Percentiles rank a stretch among this genome's conserved stretches.
Evolutionary conservation across 2,888 invertebrate genomes (phyloP).

Genomic region (Archips xylosteana): DNA sequence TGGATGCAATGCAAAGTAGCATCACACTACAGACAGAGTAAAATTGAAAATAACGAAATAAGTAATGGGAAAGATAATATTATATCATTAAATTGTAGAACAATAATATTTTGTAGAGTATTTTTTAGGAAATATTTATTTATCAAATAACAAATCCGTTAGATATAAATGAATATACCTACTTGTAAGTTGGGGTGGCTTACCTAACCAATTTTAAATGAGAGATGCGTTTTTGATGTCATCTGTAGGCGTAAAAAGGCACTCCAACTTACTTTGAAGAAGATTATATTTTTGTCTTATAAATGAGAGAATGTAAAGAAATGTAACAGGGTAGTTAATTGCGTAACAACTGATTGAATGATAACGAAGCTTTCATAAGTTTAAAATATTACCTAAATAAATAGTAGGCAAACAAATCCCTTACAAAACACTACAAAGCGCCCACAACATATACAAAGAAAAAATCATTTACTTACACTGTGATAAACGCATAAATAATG

Average conservation of each 20-base stretch:
- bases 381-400: background rate
- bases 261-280: background rate
- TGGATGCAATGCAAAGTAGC: background rate
- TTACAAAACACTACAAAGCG: no score
- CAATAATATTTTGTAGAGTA: constrained; percentile 43
- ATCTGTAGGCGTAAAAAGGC: background rate
- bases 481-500: background rate
- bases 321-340: constrained; percentile 36
- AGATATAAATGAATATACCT: background rate
- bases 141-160: background rate
- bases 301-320: constrained; percentile 58
- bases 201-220: background rate
- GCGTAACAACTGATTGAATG: constrained; percentile 14
- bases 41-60: background rate
- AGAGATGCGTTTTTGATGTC: background rate
- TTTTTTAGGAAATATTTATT: constrained; percentile 46
- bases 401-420: no score
- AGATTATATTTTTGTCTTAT: constrained; percentile 48
- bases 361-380: constrained; percentile 2
- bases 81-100: constrained; percentile 15
- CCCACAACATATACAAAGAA: background rate
- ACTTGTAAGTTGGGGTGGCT: background rate
- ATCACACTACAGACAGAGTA: background rate
- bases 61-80: background rate
- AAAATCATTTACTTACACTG: background rate